A percentile compares a stretch with the other conserved stretches of the same genome.
Evolutionary conservation across 1,140 invertebrate genomes (phyloP).

Genomic region (Lasioglossum baleicum): DNA sequence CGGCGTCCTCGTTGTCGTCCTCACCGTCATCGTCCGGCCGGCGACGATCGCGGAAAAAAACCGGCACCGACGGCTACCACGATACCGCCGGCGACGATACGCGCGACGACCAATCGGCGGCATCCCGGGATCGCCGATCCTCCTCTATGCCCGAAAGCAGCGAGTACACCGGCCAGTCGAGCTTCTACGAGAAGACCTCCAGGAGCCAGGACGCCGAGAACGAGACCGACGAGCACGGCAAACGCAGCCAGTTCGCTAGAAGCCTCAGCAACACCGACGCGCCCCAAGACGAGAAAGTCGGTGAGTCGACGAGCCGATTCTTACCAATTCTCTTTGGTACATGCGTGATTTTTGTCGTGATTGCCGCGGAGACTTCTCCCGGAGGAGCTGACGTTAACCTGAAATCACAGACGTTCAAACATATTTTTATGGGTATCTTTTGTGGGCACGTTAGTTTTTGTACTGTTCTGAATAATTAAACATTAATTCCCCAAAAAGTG

Average conservation of each 20-base stretch:
- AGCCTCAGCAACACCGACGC: slow-evolving; percentile 91
- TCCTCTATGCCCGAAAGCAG: slow-evolving; percentile 78
- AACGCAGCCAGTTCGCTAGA: slow-evolving; percentile 87
- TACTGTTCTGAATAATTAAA: too few relatives aligned
- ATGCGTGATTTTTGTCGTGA: too few relatives aligned
- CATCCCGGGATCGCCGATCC: slow-evolving; percentile 71
- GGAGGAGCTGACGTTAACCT: too few relatives aligned
- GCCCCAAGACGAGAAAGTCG: slow-evolving; percentile 90
- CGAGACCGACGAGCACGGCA: slow-evolving; percentile 73
- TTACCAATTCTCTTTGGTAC: too few relatives aligned
- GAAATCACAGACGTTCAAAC: too few relatives aligned
- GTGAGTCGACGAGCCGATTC: slow-evolving; percentile 77
- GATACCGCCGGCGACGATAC: slow-evolving; percentile 24
- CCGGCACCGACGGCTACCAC: slow-evolving; percentile 39
- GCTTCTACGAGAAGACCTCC: slow-evolving; percentile 76
- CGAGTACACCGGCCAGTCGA: slow-evolving; percentile 76
- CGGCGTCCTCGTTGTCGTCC: slow-evolving; percentile 1
- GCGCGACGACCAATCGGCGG: slow-evolving; percentile 55
- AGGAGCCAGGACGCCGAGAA: slow-evolving; percentile 70
- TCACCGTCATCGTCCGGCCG: slow-evolving; percentile 36
- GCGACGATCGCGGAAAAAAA: slow-evolving; percentile 58
- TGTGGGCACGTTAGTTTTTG: too few relatives aligned
- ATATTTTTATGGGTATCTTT: too few relatives aligned
- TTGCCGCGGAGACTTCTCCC: too few relatives aligned
- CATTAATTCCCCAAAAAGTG: too few relatives aligned